These are phyloP conservation scores for Drosophila pachea DNA, from an alignment of 1,140 invertebrate genomes.

Conservation along the genomic window DNA sequence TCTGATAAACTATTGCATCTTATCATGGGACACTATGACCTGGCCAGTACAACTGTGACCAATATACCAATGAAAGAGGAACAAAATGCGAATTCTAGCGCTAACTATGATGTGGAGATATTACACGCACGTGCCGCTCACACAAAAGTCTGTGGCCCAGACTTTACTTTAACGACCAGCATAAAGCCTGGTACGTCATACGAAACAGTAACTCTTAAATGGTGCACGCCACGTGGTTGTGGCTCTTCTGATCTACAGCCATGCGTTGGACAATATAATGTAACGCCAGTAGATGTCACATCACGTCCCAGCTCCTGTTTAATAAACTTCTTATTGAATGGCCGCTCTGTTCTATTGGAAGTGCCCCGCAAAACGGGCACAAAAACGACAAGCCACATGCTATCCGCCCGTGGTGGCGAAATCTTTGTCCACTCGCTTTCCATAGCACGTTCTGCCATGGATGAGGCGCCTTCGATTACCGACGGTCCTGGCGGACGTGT, in stretches of 20 bases:
- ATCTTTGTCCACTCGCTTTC: constrained; percentile 96
- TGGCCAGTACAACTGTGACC: constrained; percentile 97
- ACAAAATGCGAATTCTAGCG: constrained; percentile 97
- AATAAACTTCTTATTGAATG: constrained; percentile 96
- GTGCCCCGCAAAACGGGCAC: constrained; percentile 92
- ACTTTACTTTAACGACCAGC: constrained; percentile 80
- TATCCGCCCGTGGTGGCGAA: constrained; percentile 96
- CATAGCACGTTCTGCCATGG: constrained; percentile 91
- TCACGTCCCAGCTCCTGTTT: constrained; percentile 96
- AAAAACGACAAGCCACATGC: constrained; percentile 94
- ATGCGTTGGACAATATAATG: constrained; percentile 90
- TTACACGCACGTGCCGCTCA: constrained; percentile 93
- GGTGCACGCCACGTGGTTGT: constrained; percentile 95
- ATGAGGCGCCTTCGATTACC: constrained; percentile 96
- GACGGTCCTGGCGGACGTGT: constrained; percentile 95
- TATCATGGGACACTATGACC: constrained; percentile 91
- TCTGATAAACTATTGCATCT: constrained; percentile 86
- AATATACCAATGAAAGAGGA: constrained; percentile 99
- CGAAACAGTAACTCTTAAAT: constrained; percentile 92
- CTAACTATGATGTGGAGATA: constrained; percentile 98
- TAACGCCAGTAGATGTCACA: constrained; percentile 97
- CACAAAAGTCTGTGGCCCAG: constrained; percentile 84
- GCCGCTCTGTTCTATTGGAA: constrained; percentile 95
- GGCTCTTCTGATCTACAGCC: constrained; percentile 88
- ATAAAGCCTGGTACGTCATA: constrained; percentile 80